Evolutionary conservation across 92 coral and sea anemone genomes (phyloP), one percentile per base, ranked within the genome.

Genomic region (Bergia puertoricense): DNA sequence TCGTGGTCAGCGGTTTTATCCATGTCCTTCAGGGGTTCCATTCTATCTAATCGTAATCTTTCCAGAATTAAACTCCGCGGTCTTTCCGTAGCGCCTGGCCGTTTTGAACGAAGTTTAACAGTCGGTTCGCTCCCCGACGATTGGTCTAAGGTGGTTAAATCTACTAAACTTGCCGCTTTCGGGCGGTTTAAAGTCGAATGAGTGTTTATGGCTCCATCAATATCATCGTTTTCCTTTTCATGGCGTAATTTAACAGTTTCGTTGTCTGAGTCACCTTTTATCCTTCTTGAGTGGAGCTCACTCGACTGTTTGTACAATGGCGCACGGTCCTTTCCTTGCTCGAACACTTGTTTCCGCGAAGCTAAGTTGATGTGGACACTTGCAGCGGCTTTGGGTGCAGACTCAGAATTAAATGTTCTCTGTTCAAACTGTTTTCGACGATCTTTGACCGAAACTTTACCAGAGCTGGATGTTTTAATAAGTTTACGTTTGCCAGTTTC

Each of bases 271-370:
- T 89, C 93, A 40, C 92, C 85, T 16, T 77, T 80, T 23, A 95
- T 75, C 41, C 85, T 91, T 46, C 74, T 88, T 8, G 91, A 77
- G 18, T 78, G 74, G 23, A 91, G 79, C 11, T 94, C 98, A 81
- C 89, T 88, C 20, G 94, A 75, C 66, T 90, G 91, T 79, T 93
- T 93, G 85, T 91, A 91, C 78, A 84, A 5, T 4, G 90, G 93
- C 39, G 90, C 82, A 50, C 91, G 87, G 62, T 81, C 81, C 10
- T 62, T 80, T 30, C 75, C 94, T 22, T 76, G 84, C 87, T 95
- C 98, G 77, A 95, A 95, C n/a, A 89, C 57, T 45, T 95, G 94
- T 74, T 93, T 95, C 59, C 98, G 96, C 13, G 93, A 89, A 56
- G 98, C 90, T 36, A 95, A 90, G 42, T 92, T 51, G 69, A 88